phyloP scores from a whole-genome alignment of 2,797 vertebrate species.

The Silurus lanzhouensis region DNA sequence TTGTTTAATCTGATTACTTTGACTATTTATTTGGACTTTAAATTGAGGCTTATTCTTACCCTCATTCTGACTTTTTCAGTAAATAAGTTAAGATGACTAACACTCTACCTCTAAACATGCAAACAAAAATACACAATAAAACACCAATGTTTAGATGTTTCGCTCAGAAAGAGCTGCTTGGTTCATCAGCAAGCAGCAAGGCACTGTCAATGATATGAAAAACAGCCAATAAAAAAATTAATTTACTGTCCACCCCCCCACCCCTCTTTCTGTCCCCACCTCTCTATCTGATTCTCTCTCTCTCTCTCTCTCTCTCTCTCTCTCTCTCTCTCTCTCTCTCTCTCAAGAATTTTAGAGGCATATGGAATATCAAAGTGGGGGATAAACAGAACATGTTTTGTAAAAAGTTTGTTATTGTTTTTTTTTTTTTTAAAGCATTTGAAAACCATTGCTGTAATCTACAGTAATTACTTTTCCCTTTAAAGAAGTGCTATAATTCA shows the following conservation, averaged over 20 bases:
- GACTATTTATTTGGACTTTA: not conserved
- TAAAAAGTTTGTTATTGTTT: no score
- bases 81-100: not conserved
- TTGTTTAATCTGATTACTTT: not conserved
- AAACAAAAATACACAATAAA: not conserved
- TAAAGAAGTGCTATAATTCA: no score
- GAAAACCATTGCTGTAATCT: no score
- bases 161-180: not conserved
- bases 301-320: not conserved
- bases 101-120: no score
- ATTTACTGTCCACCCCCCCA: not conserved
- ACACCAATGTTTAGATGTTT: not conserved
- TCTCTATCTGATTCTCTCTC: not conserved
- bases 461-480: no score
- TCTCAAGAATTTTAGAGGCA: no score
- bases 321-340: not conserved
- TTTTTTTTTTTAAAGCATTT: no score
- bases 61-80: not conserved
- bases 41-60: not conserved
- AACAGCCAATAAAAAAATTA: not conserved
- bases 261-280: not conserved
- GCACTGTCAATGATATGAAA: conserved; percentile 4
- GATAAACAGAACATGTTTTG: no score
- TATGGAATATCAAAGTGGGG: no score
- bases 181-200: not conserved